A percentile compares a stretch with the other conserved stretches of the same genome.
Evolutionary conservation across 2,888 invertebrate genomes (phyloP).

Genomic region (Pteria penguin): DNA sequence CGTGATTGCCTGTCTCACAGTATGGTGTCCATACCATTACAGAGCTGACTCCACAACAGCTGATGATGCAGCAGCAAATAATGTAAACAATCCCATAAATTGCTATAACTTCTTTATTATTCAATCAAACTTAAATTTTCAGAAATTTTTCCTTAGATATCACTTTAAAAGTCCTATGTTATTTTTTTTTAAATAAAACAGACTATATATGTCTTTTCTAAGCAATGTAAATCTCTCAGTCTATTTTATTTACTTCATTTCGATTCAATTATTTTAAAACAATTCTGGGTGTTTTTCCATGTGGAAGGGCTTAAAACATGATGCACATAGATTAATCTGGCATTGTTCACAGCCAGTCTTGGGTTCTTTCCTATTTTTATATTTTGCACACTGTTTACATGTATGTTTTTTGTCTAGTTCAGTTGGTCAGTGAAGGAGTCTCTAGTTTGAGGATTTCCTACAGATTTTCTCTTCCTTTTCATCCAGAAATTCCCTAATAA

Average conservation of each 20-base stretch:
- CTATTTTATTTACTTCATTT: too few relatives aligned
- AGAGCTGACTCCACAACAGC: too few relatives aligned
- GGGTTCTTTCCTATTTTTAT: not conserved
- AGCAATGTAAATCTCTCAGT: too few relatives aligned
- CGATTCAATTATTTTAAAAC: not conserved
- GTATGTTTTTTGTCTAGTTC: conserved; percentile 5
- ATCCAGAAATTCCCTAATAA: not conserved
- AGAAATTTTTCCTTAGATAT: not conserved
- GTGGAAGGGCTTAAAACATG: conserved; percentile 18
- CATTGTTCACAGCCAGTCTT: conserved; percentile 22
- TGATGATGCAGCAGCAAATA: not conserved
- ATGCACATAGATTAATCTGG: conserved; percentile 19
- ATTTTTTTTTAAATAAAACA: too few relatives aligned
- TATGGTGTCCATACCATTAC: too few relatives aligned
- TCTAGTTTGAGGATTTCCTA: too few relatives aligned
- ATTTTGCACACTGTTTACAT: conserved; percentile 14
- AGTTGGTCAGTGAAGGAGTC: too few relatives aligned
- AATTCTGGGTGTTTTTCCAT: conserved; percentile 9
- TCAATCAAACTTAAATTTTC: conserved; percentile 7
- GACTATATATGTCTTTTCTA: too few relatives aligned
- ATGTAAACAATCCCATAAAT: not conserved
- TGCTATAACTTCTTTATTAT: conserved; percentile 7
- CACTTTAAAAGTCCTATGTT: too few relatives aligned
- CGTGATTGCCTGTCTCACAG: too few relatives aligned
- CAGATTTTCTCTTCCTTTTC: conserved; percentile 1